Evolutionary conservation across 2,797 vertebrate species (phyloP).

Genomic region (Ceryle rudis): DNA sequence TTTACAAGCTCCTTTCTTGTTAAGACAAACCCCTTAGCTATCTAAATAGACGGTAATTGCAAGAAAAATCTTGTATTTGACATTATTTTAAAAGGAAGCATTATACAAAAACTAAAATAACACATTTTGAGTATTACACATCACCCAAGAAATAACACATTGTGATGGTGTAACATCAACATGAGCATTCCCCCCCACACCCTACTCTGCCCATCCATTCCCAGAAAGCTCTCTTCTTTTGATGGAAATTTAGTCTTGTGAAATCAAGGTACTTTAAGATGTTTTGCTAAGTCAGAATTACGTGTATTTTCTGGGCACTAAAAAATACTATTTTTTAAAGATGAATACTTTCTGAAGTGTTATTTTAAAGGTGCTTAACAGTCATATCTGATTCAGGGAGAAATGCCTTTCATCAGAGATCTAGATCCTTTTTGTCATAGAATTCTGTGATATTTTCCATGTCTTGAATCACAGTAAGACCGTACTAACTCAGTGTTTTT

Average conservation of each 20-base stretch:
- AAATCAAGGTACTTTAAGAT: not conserved
- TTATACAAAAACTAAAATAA: conserved; percentile 50
- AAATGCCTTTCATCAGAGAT: not conserved
- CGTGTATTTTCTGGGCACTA: not conserved
- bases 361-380: not conserved
- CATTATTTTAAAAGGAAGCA: conserved; percentile 53
- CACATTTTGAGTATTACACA: not conserved
- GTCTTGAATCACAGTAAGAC: not conserved
- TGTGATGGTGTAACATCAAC: not conserved
- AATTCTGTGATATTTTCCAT: not conserved
- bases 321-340: not conserved
- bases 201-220: not conserved
- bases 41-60: not conserved
- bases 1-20: not conserved
- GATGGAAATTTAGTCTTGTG: not conserved
- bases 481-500: not conserved
- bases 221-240: not conserved
- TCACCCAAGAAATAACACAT: not conserved
- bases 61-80: conserved; percentile 8
- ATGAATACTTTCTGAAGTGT: not conserved
- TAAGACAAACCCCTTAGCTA: conserved; percentile 6
- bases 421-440: not conserved
- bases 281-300: not conserved
- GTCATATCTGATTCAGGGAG: not conserved
- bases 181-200: not conserved